phyloP scores from a whole-genome alignment of 2,113 vertebrate species.

The Alligator sinensis region DNA sequence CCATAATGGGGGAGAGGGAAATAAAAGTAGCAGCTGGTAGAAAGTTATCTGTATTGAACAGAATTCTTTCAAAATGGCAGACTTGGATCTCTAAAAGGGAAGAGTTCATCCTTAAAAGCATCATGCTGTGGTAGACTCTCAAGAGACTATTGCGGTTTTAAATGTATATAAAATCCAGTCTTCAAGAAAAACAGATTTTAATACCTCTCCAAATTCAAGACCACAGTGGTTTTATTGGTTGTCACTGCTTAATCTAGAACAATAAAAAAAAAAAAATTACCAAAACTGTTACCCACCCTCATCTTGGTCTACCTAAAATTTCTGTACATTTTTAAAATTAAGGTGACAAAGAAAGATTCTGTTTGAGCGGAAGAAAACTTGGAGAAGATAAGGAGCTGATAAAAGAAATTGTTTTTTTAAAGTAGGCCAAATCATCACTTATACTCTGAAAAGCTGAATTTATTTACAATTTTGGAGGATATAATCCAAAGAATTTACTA shows the following conservation, averaged over 20 bases:
- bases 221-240: constrained; percentile 7
- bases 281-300: too few relatives aligned
- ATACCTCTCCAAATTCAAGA: background rate
- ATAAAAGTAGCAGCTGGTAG: background rate
- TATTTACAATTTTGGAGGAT: background rate
- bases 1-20: background rate
- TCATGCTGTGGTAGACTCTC: background rate
- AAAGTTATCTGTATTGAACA: background rate
- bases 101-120: constrained; percentile 32
- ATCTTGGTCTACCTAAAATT: background rate
- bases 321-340: constrained; percentile 47
- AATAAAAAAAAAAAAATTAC: constrained; percentile 29
- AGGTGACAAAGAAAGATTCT: constrained; percentile 35
- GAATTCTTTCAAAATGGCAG: background rate
- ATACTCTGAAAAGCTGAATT: background rate
- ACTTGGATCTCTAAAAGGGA: constrained; percentile 29
- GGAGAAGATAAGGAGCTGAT: constrained; percentile 34
- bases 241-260: constrained; percentile 12
- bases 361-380: background rate
- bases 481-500: constrained; percentile 6
- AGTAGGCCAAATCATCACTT: constrained; percentile 29
- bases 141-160: background rate
- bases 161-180: background rate
- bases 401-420: constrained; percentile 12
- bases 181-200: background rate